phyloP scores from a whole-genome alignment of 2,888 invertebrate genomes.

The Lordiphosa andalusiaca region DNA sequence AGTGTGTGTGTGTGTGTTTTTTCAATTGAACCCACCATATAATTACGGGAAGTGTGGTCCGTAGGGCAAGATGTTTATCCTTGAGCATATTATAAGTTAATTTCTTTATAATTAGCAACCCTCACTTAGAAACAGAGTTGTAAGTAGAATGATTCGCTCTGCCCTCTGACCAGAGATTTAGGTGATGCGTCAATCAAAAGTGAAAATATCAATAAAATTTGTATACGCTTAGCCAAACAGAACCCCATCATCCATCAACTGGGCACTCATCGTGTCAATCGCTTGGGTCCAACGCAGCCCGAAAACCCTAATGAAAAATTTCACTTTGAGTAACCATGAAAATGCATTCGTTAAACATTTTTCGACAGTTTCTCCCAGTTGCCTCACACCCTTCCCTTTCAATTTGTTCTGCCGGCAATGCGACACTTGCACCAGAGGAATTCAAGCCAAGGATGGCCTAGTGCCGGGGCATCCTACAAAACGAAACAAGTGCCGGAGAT shows the following conservation, averaged over 20 bases:
- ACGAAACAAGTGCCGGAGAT: slow-evolving; percentile 36
- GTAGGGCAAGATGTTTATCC: slow-evolving; percentile 59
- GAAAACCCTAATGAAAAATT: slow-evolving; percentile 43
- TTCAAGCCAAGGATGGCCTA: slow-evolving; percentile 50
- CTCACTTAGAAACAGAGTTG: not conserved
- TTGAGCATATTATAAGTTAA: slow-evolving; percentile 67
- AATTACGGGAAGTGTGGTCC: slow-evolving; percentile 51
- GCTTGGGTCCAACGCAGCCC: slow-evolving; percentile 31
- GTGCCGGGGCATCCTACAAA: slow-evolving; percentile 25
- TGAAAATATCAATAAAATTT: slow-evolving; percentile 53
- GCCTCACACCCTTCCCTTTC: slow-evolving; percentile 30
- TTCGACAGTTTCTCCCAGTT: slow-evolving; percentile 8
- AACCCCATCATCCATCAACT: slow-evolving; percentile 55
- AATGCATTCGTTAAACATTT: slow-evolving; percentile 71
- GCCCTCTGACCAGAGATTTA: slow-evolving; percentile 22
- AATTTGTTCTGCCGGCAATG: slow-evolving; percentile 66
- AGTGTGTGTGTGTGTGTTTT: slow-evolving; percentile 14
- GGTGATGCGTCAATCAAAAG: slow-evolving; percentile 20
- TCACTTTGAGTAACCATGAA: slow-evolving; percentile 73
- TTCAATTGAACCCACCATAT: slow-evolving; percentile 49
- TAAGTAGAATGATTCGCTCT: slow-evolving; percentile 43
- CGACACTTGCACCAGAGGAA: slow-evolving; percentile 61
- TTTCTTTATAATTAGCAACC: slow-evolving; percentile 71
- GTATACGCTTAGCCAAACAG: slow-evolving; percentile 53
- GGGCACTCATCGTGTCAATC: slow-evolving; percentile 42